Evolutionary conservation across 1,140 invertebrate species (phyloP).

Genomic region (Eulimnadia texana): DNA sequence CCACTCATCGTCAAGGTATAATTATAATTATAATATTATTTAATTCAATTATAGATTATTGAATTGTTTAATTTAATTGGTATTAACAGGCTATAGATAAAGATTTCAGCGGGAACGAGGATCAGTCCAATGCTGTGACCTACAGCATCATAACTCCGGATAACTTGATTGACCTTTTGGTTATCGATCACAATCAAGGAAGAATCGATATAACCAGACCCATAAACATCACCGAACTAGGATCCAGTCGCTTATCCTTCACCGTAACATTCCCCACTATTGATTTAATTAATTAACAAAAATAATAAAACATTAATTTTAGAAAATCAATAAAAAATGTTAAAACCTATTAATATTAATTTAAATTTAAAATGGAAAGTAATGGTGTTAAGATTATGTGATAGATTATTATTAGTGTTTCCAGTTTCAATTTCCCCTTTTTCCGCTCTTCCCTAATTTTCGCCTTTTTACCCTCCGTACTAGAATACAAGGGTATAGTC

Average conservation of each 20-base stretch:
- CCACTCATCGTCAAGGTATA: conserved; percentile 49
- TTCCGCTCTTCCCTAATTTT: no score
- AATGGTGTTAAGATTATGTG: no score
- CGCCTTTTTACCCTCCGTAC: no score
- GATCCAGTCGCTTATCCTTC: neutral
- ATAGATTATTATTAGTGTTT: no score
- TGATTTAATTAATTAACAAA: no score
- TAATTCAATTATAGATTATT: neutral
- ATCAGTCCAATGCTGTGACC: conserved; percentile 47
- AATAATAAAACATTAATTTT: no score
- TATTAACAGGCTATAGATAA: conserved; percentile 42
- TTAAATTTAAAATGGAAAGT: no score
- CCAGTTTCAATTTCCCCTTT: no score
- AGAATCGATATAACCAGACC: conserved; percentile 9
- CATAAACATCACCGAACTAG: conserved; percentile 15
- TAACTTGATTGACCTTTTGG: conserved; percentile 35
- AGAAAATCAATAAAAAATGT: no score
- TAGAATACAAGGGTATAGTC: no score
- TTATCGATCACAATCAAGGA: conserved; percentile 45
- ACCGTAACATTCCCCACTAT: conserved; percentile 15
- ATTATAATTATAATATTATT: no score
- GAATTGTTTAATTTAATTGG: neutral
- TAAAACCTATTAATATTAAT: no score
- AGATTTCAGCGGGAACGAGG: conserved; percentile 41
- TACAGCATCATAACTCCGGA: conserved; percentile 54